Base-by-base conservation (phyloP, 1,140 invertebrate species). In the silkworm (Bombyx mori) region DNA sequence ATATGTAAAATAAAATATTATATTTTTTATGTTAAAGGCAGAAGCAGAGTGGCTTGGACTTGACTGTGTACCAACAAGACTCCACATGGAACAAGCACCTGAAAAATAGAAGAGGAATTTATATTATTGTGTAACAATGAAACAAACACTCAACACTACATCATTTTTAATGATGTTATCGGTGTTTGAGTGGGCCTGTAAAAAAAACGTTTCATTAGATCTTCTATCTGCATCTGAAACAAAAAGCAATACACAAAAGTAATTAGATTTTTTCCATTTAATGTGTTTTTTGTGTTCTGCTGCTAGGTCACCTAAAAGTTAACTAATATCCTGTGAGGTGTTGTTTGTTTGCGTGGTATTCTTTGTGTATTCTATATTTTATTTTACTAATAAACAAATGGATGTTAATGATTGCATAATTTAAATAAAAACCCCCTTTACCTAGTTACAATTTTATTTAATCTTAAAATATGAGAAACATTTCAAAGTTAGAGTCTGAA, bases 31-130 rank as follows among this genome's bases (percentile, higher is more conserved):
- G 79, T 88, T 88, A 76, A 83, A 89, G 88, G 88, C 88, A 62
- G 88, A 89, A 84, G 86, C 86, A 67, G 88, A 88, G 71, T 89
- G 88, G 88, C 79, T 89, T 68, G 82, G 88, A 70, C 80, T 89
- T 78, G 88, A 89, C 74, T 82, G 86, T 73, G 85, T 88, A 72
- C 83, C 88, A 76, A 88, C 88, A 77, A 83, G 86, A 75, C 83
- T 89, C 82, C 86, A 88, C 65, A 82, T 81, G 77, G 83, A 82
- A 72, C 82, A 88, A 70, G 74, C 79, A 82, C 83, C 85, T 88
- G 88, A 82, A 88, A 88, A 87, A 77, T 82, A 88, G 77, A 88
- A 86, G 82, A 35, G 86, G 86, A 88, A 65, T 86, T 68, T 61
- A 88, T 82, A 87, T 69, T 79, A 75, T 75, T 68, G 52, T 58